Base-by-base conservation (phyloP, 2,113 vertebrate genomes). In the Panthera leo region DNA sequence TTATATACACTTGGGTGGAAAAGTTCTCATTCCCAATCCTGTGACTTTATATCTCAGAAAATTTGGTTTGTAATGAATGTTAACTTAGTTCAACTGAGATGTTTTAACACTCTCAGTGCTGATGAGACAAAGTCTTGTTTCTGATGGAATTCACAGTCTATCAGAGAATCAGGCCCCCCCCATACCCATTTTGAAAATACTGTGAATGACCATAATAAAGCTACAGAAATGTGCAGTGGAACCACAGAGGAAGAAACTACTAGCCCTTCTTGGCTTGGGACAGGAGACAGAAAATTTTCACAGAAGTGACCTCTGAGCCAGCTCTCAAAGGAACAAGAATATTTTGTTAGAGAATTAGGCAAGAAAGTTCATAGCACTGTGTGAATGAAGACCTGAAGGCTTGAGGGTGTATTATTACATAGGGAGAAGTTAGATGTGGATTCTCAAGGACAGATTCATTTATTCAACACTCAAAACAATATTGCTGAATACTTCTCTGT, bases 281-380 rank as follows among this genome's bases (percentile, higher is more conserved):
- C 9, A 90, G 42, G n/a, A 63, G 31, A 87, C 2, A 83, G 13
- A 63, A 45, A 67, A 95, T 2, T 12, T 53, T 89, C 29, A 95
- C 51, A 67, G 68, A 84, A 13, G 39, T 79, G 34, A 75, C 13
- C 7, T 96, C 45, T 96, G 42, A 95, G 67, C 19, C 34, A 89
- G 39, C 7, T 91, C 42, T 85, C 42, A 85, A 89, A 94, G 85
- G 68, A 90, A 27, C 31, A 86, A 61, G 23, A 89, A 45, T 58
- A 95, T 58, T 95, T 82, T 79, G 45, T 73, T 63, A 82, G 34
- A 13, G 16, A 95, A 94, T 84, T 70, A 53, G 53, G 6, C 96
- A 34, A 34, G 2, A 65, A 91, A 67, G 25, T 86, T 8, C 19
- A 25, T 9, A 67, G 10, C 79, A 27, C 4, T 68, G 7, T 34